These are phyloP conservation scores for Apantesis nais DNA, from an alignment of 2,888 invertebrate genomes.

Conservation along the genomic window DNA sequence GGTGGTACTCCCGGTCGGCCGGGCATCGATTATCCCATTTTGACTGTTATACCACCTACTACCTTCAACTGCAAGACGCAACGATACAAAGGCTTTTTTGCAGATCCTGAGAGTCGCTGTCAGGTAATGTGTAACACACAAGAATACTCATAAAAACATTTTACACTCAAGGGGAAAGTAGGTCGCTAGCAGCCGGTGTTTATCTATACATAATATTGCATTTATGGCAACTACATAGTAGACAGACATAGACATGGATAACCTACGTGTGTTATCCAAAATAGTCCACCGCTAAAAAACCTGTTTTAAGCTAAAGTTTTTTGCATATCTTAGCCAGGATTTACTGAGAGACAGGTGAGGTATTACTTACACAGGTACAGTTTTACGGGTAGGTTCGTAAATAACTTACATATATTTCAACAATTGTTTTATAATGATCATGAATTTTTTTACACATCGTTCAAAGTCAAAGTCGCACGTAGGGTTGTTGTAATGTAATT, in stretches of 20 bases:
- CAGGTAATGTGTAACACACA: slow-evolving; percentile 83
- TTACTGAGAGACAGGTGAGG: no score
- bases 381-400: no score
- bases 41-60: slow-evolving; percentile 91
- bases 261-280: slow-evolving; percentile 41
- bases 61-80: slow-evolving; percentile 93
- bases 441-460: not conserved
- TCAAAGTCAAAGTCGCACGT: not conserved
- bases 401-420: no score
- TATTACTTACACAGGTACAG: no score
- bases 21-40: slow-evolving; percentile 92
- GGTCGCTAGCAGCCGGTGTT: slow-evolving; percentile 44
- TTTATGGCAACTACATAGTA: slow-evolving; percentile 40
- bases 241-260: not conserved
- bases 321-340: not conserved
- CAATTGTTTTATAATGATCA: not conserved
- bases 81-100: slow-evolving; percentile 95
- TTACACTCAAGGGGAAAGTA: slow-evolving; percentile 40
- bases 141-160: slow-evolving; percentile 39
- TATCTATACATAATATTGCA: slow-evolving; percentile 43
- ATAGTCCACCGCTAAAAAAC: slow-evolving; percentile 30
- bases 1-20: slow-evolving; percentile 88
- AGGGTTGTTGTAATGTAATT: not conserved
- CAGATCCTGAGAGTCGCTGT: slow-evolving; percentile 94
- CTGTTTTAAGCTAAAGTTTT: slow-evolving; percentile 18